Base-by-base conservation (phyloP, 2,888 invertebrate species). In the Drosophila seclusa region DNA sequence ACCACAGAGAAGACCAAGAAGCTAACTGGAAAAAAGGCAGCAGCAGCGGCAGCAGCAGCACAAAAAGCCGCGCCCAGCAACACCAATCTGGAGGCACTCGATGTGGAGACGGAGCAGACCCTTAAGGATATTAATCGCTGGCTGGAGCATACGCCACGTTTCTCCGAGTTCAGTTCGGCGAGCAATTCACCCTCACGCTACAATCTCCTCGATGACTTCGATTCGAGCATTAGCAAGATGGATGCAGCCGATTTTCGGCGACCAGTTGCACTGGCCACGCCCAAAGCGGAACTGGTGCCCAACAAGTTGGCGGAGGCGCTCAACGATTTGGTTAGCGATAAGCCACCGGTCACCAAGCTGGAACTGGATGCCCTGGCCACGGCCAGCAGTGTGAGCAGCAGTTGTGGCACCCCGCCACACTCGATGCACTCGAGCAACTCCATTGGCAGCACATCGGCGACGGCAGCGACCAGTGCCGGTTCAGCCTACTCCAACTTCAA, bases 71-170 rank as follows among this genome's bases (percentile, higher is more conserved):
- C 80, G 4, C 31, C 79, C 2, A 78, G 66, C 87, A 94, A 94
- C 27, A 95, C 92, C 1, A 93, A 92, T 57, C 94, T 95, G 82
- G 96, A 96, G 90, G 96, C 96, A 4, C 92, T 96, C 27, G 95
- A 95, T 86, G 94, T 96, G 73, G 96, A 96, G 13, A 96, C 96
- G 0, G 96, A 96, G 87, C 93, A 93, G 67, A 93, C 93, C 0
- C 65, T 96, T 0, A 96, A 97, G 94, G 97, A 97, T 91, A 97
- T 97, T 49, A 97, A 97, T 91, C 97, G 97, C 88, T 97, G 97
- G 97, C 93, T 98, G 70, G 97, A 97, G 88, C 97, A 97, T 84
- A 96, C 97, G 0, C 97, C 97, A 0, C 95, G 96, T 80, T 95
- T 95, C 73, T 95, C 96, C 0, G 96, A 96, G 83, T 95, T 96